phyloP scores from a whole-genome alignment of 2,113 vertebrate genomes.

The Muscicapa adusta region DNA sequence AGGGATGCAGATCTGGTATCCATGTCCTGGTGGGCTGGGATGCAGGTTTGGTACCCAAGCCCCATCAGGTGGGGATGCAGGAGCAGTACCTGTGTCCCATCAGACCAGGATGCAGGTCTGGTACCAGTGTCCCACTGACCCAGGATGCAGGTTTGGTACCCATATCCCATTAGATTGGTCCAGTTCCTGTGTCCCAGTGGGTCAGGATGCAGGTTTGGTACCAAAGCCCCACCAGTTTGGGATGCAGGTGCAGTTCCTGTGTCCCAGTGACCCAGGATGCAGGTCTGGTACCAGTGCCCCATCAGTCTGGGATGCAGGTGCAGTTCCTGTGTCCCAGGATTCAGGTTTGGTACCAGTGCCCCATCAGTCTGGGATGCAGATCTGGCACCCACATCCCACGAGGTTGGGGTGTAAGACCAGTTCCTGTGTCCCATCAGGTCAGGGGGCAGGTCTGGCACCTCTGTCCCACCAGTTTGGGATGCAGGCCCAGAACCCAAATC shows the following conservation, averaged over 20 bases:
- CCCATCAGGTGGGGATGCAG: no score
- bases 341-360: fast-evolving
- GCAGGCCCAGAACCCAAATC: not conserved
- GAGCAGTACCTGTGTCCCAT: no score
- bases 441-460: not conserved
- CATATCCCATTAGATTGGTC: no score
- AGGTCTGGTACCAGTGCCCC: not conserved
- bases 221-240: fast-evolving
- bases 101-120: no score
- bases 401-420: fast-evolving
- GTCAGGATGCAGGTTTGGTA: no score
- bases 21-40: fast-evolving
- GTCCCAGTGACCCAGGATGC: no score
- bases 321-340: not conserved
- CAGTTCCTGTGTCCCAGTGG: no score
- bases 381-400: fast-evolving
- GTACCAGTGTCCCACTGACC: no score
- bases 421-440: fast-evolving
- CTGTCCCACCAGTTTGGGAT: not conserved
- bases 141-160: no score
- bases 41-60: no score
- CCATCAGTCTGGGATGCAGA: fast-evolving
- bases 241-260: not conserved
- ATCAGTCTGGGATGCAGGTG: fast-evolving
- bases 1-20: not conserved